Base-by-base conservation (phyloP, 2,797 vertebrate genomes). In the Spea hammondii region DNA sequence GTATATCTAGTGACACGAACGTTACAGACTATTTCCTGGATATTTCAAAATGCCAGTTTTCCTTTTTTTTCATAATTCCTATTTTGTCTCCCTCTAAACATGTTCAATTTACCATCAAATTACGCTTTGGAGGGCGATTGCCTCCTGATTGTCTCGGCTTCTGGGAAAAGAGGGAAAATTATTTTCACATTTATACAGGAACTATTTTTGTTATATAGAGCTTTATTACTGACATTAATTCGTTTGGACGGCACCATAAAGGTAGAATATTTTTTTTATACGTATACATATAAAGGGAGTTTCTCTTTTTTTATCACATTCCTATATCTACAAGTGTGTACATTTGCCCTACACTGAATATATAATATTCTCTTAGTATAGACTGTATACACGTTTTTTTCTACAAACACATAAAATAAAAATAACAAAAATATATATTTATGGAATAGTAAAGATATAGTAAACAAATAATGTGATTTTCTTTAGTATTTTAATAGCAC, bases 401-500 rank as follows among this genome's bases (percentile, higher is more conserved):
- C 55, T 77, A 68, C 72, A 47, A 72, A 64, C 74, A 65, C 73
- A 55, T 88, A 83, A 84, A 83, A 85, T 76, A 84, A 84, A 84
- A 51, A 84, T 79, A 65, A 71, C 17, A 70, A 70, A 76, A 62
- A 73, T 79, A 82, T 86, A 87, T 92, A 93, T 93, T 92, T 93
- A 93, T 93, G 86, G 89, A 92, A 85, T 89, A 89, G 87, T 87
- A 86, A 86, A 77, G 86, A 32, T 32, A 32, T 89, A 85, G 88
- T 91, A 91, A 89, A 90, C 88, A 86, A 88, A 70, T 53, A 3
- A 76, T 72, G 32, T 32, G 32, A 49, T 76, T 65, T 80, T 78
- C 70, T 69, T 77, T 87, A 86, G 88, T 91, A 91, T 92, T 91
- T 92, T 91, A 90, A 88, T 92, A 92, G 89, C 84, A 89, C 84